Base-by-base conservation (phyloP, 2,113 vertebrate species). In the Brevimyrus niger region DNA sequence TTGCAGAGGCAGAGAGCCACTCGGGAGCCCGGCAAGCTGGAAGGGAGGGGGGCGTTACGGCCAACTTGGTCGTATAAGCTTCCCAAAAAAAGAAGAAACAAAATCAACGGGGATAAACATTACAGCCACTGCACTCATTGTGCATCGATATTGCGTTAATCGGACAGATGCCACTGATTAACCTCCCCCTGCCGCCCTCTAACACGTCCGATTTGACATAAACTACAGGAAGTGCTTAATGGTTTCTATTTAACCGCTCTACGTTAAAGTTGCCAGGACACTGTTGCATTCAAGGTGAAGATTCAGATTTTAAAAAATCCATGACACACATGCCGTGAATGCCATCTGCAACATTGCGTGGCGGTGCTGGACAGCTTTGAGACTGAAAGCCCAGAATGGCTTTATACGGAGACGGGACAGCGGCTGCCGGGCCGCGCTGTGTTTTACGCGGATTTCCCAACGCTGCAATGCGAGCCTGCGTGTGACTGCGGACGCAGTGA, bases 261-360 rank as follows among this genome's bases (percentile, higher is more conserved):
- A 13, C 83, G 88, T 90, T 89, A 90, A 92, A 92, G 91, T 92
- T 92, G 9, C 7, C 11, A 88, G 87, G 61, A 42, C 89, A 90
- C 91, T 92, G 93, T 92, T 92, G 91, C 92, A 88, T 90, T 92
- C 90, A 93, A 93, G 92, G 91, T 92, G 89, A 92, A 89, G 76
- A 89, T 23, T 13, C 10, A 44, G 65, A 42, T 80, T 38, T 69
- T 10, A 23, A 46, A 8, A 84, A 47, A 83, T 23, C 38, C 38
- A 1, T 69, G 19, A n/a, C 31, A 42, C 69, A 82, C 46, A 19
- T 0, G 51, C 38, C 15, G 35, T 5, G 5, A 44, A 38, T 11
- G 48, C 51, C 38, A 47, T 87, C 38, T 42, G 23, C 80, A 46
- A 11, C 48, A 35, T 47, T 84, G 35, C 21, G 13, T 27, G 35